A percentile compares a stretch with the other conserved stretches of the same genome.
Conservation (phyloP, 2,797 vertebrate genomes). For the Amazonetta brasiliensis region DNA sequence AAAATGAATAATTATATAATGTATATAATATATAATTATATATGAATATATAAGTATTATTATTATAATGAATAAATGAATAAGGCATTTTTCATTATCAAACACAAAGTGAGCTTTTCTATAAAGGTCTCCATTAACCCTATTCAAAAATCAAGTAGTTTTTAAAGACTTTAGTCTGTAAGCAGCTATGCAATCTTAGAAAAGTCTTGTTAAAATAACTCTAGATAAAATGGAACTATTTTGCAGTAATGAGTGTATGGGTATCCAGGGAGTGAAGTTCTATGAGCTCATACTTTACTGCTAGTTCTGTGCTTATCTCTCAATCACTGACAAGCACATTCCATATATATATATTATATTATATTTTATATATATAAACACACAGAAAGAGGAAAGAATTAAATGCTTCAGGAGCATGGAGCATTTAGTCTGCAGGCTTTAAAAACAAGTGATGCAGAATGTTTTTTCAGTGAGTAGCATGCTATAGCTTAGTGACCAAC, state of each 20-base stretch:
- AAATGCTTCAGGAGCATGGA: not conserved
- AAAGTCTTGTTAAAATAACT: not conserved
- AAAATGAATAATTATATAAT: not conserved
- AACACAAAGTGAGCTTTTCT: not conserved
- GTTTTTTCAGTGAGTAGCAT: not conserved
- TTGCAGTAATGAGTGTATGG: accelerated
- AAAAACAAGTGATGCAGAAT: not conserved
- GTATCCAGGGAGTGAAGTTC: not conserved
- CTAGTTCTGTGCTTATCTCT: not conserved
- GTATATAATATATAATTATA: too few relatives aligned
- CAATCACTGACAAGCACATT: not conserved
- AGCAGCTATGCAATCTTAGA: not conserved
- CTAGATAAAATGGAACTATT: not conserved
- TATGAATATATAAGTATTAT: too few relatives aligned
- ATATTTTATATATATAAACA: not conserved
- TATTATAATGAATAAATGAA: not conserved
- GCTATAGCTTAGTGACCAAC: not conserved
- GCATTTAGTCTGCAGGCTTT: not conserved
- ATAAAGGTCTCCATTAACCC: not conserved
- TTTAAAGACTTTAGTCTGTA: not conserved
- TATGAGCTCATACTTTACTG: not conserved
- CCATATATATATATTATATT: not conserved
- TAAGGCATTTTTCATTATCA: accelerated
- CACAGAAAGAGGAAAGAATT: not conserved
- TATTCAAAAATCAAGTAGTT: not conserved